A percentile compares a stretch with the other conserved stretches of the same genome.
Evolutionary conservation across 2,797 vertebrate genomes (phyloP).

Genomic region (Leucoraja ocellata): DNA sequence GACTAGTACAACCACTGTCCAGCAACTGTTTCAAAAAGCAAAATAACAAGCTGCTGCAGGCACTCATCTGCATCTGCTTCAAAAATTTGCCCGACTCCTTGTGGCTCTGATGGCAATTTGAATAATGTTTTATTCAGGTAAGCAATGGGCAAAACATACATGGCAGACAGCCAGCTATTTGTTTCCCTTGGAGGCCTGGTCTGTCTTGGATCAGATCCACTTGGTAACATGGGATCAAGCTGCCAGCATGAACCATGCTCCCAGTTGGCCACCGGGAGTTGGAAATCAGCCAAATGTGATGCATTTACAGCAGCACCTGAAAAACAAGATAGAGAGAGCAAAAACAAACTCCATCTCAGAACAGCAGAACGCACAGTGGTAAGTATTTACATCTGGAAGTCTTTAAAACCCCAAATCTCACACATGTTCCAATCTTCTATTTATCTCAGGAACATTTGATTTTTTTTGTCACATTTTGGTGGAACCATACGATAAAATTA

Average conservation of each 20-base stretch:
- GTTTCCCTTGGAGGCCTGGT: not conserved
- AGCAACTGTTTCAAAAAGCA: not conserved
- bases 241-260: not conserved
- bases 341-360: not conserved
- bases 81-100: not conserved
- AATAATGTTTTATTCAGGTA: not conserved
- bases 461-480: not conserved
- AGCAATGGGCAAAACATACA: not conserved
- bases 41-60: no score
- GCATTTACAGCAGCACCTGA: not conserved
- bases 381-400: not conserved
- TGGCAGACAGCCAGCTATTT: not conserved
- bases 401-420: not conserved
- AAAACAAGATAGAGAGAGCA: not conserved
- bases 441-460: not conserved
- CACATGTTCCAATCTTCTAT: not conserved
- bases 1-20: not conserved
- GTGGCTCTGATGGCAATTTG: not conserved
- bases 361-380: not conserved
- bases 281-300: not conserved
- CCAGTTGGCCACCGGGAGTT: not conserved
- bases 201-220: not conserved
- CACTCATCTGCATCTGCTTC: not conserved
- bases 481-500: not conserved
- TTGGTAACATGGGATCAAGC: not conserved